Base-by-base conservation (phyloP, 1,140 invertebrate species). In the Whitmania pigra region DNA sequence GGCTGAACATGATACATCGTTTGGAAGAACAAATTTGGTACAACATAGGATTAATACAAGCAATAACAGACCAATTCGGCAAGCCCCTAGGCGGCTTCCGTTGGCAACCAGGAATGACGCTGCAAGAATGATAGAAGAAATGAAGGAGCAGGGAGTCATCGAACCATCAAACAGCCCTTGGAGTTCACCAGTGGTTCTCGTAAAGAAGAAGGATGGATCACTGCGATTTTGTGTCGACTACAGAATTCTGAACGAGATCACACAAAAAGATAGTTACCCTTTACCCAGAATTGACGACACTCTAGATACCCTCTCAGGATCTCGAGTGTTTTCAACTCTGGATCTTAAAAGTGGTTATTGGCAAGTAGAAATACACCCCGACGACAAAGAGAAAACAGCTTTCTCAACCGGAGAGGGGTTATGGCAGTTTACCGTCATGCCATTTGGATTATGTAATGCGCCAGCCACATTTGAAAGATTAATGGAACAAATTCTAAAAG, bases 311-410 rank as follows among this genome's bases (percentile, higher is more conserved):
- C 70, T 77, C 57, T 73, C 71, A 43, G 69, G 74, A 15, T 53
- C 75, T 11, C 72, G 71, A 43, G 76, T 73, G 22, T 79, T 76
- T 60, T 76, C 73, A 11, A 71, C 53, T 7, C 17, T 77, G 15
- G 77, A 78, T 60, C 63, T 78, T 27, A 73, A 69, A 43, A 63
- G 18, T 18, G 79, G 80, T 11, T n/a, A n/a, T n/a, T 81, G 80
- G 80, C 83, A 84, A 71, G 75, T 85, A 6, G 69, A 67, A 40
- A 71, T 86, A 18, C 68, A 78, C 9, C 20, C 71, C 15, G 72
- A 76, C 5, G 78, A 79, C 68, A 78, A 73, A 13, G 54, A 79
- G 36, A 80, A 82, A 69, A 84, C 84, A 0, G 75, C 78, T 3
- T 77, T 78, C 70, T 36, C n/a, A n/a, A 75, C 74, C 25, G 57